Evolutionary conservation across 2,888 invertebrate species (phyloP).

Genomic region (Ophion obscuratus): DNA sequence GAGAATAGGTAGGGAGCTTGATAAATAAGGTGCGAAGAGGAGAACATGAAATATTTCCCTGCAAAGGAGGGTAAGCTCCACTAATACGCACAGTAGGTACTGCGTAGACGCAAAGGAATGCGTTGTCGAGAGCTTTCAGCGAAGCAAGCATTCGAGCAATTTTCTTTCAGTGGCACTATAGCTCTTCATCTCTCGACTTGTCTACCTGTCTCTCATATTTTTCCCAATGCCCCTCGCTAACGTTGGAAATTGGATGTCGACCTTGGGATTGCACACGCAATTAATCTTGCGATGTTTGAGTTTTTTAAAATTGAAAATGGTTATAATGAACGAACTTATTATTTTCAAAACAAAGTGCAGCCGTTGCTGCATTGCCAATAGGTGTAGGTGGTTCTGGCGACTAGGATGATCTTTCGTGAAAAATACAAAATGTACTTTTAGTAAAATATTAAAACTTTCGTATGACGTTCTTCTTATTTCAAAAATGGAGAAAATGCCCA

Average conservation of each 20-base stretch:
- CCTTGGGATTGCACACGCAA: not conserved
- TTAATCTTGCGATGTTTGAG: not conserved
- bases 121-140: constrained; percentile 27
- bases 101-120: constrained; percentile 18
- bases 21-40: not conserved
- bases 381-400: too few relatives aligned
- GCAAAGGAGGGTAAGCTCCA: constrained; percentile 4
- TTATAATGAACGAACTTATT: not conserved
- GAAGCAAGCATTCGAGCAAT: constrained; percentile 37
- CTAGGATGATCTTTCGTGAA: too few relatives aligned
- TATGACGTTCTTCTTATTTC: too few relatives aligned
- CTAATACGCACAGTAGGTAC: constrained; percentile 21
- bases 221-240: not conserved
- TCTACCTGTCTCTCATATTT: constrained; percentile 10
- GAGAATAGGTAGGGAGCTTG: not conserved
- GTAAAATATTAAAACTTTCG: too few relatives aligned
- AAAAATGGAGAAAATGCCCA: too few relatives aligned
- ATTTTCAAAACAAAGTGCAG: too few relatives aligned
- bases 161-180: constrained; percentile 27
- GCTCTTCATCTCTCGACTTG: not conserved
- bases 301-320: not conserved
- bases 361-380: too few relatives aligned
- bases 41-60: constrained; percentile 14
- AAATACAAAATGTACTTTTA: too few relatives aligned
- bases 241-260: not conserved